A percentile compares a stretch with the other conserved stretches of the same genome.
These are phyloP conservation scores for Nyctibius grandis DNA, from an alignment of 2,797 vertebrate genomes.

Conservation along the genomic window DNA sequence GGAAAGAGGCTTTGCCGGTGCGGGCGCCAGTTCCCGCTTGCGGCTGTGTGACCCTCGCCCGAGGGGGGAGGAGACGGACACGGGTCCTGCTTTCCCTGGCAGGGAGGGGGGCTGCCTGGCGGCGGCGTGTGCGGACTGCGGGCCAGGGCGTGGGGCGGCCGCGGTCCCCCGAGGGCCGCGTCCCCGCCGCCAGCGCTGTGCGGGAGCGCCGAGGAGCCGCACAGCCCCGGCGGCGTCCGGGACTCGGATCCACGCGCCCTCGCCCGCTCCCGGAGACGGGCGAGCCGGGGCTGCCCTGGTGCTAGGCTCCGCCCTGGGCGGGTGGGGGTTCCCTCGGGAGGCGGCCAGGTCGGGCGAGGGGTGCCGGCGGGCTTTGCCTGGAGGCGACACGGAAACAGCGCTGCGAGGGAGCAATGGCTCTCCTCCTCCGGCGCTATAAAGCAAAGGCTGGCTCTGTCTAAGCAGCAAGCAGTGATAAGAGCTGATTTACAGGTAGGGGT, in stretches of 20 bases:
- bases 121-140: too few relatives aligned
- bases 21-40: background rate
- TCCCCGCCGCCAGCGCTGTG: background rate
- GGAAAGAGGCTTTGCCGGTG: background rate
- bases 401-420: background rate
- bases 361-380: background rate
- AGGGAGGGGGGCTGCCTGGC: too few relatives aligned
- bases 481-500: constrained; percentile 40
- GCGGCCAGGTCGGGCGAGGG: background rate
- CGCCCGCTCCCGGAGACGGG: background rate
- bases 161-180: background rate
- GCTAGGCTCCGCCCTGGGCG: background rate
- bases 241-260: background rate
- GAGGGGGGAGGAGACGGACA: background rate
- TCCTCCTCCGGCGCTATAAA: background rate
- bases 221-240: background rate
- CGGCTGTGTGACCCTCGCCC: background rate
- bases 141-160: background rate
- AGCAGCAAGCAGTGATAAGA: background rate
- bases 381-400: background rate
- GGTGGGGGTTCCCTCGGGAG: background rate
- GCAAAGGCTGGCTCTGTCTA: background rate
- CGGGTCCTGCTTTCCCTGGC: background rate
- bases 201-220: background rate
- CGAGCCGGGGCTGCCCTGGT: background rate